Base-by-base conservation (phyloP, 2,888 invertebrate species). In the Drosophila merina region DNA sequence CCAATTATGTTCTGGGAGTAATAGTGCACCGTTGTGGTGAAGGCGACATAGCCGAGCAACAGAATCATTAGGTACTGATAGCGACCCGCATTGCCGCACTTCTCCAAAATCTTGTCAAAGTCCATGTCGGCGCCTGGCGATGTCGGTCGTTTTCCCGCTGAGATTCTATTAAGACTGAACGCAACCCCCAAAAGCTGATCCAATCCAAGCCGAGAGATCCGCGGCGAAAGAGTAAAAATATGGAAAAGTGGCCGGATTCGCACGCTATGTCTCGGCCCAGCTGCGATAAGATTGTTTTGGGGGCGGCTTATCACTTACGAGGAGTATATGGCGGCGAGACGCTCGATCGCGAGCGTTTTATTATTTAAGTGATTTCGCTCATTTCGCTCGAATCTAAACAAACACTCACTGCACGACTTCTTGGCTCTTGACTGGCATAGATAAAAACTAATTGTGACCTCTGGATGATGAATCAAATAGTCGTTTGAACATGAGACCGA, bases 1-100 rank as follows among this genome's bases (percentile, higher is more conserved):
- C 92, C 93, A 56, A 93, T 93, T 73, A 93, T 93, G 40, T 93
- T 93, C 87, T 93, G 93, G 2, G 93, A 93, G 76, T 93, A 93
- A 84, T 93, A 93, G 74, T 93, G 93, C 79, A 93, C 93, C 0
- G 93, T 93, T 9, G 92, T 92, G 33, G 93, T 87, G 5, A 93
- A 85, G 74, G 93, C 93, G 40, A 93, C 92, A 4, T 92, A 73
- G 57, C 92, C 92, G 77, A 93, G 93, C 9, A 93, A 86, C 31
- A 90, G 81, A 86, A 93, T 89, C 51, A 93, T 82, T 10, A 93
- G 89, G 40, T 90, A 89, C 82, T 93, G 93, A 84, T 92, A 93
- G 68, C 90, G 91, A 57, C 92, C 92, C 75, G 93, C 93, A 77
- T 93, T 92, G 3, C 93, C 93, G 48, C 92, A 93, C 74, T 92